Percentiles rank a stretch among this genome's conserved stretches.
phyloP scores from a whole-genome alignment of 23 tunicate species.

The Styela plicata region DNA sequence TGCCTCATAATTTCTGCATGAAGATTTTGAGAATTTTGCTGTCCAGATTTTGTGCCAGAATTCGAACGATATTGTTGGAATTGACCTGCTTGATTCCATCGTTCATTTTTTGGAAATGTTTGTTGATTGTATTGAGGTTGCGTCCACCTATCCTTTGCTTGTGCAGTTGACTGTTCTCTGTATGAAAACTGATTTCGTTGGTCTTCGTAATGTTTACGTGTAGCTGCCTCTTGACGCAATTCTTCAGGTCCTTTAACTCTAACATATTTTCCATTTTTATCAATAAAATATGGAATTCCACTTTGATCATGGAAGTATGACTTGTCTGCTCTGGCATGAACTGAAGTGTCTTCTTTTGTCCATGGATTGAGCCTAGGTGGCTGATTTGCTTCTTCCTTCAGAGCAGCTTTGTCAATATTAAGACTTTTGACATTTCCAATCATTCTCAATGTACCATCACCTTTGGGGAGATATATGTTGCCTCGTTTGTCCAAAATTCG shows the following conservation, averaged over 20 bases:
- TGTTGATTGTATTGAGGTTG: not conserved
- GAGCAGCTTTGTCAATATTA: not conserved
- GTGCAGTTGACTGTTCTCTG: conserved; percentile 10
- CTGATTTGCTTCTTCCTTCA: not conserved
- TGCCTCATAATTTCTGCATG: conserved; percentile 26
- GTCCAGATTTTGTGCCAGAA: not conserved
- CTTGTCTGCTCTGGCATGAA: not conserved
- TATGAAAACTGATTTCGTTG: not conserved
- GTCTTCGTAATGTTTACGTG: not conserved
- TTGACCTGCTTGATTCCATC: not conserved
- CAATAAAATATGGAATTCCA: not conserved
- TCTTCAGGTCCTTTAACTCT: not conserved
- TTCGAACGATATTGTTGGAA: not conserved
- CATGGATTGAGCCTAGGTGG: not conserved
- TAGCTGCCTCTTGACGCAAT: not conserved
- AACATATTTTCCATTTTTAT: conserved; percentile 1
- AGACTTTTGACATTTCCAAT: not conserved
- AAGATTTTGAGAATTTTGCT: not conserved
- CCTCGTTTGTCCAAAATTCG: conserved; percentile 11
- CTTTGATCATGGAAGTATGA: not conserved
- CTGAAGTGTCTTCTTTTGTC: not conserved
- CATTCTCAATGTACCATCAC: conserved; percentile 1
- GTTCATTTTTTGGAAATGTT: not conserved
- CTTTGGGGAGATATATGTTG: not conserved
- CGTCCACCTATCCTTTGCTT: conserved; percentile 3